Percentiles rank a stretch among this genome's conserved stretches.
Conservation (phyloP, 1,140 invertebrate species). For the Hyphantria cunea region DNA sequence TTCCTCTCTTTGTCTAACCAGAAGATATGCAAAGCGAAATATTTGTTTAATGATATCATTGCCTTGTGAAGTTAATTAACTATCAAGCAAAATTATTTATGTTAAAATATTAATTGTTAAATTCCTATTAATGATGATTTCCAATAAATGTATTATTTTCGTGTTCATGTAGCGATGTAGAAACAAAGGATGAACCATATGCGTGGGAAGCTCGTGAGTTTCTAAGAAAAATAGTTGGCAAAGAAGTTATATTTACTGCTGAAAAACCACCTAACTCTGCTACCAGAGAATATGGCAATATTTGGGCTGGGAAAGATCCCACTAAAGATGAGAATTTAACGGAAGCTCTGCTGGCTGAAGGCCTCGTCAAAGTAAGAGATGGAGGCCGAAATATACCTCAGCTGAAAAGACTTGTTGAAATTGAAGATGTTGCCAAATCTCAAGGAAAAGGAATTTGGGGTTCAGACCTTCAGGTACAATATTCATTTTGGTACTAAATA, state of each 20-base stretch:
- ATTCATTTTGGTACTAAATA: background rate
- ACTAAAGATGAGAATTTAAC: constrained; percentile 92
- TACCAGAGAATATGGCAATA: constrained; percentile 91
- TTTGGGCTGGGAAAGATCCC: constrained; percentile 93
- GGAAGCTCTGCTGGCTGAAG: constrained; percentile 93
- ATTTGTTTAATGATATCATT: background rate
- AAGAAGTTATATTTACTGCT: constrained; percentile 91
- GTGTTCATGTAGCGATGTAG: constrained; percentile 83
- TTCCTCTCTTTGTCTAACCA: background rate
- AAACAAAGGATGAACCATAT: constrained; percentile 92
- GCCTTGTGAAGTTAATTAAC: background rate
- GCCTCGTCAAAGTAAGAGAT: constrained; percentile 91
- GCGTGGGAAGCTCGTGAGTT: constrained; percentile 98
- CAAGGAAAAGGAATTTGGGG: constrained; percentile 94
- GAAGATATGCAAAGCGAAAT: background rate
- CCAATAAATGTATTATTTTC: background rate
- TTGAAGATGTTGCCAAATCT: constrained; percentile 95
- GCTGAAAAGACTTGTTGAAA: constrained; percentile 87
- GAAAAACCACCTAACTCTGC: constrained; percentile 88
- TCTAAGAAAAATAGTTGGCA: constrained; percentile 94
- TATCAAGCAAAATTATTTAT: constrained; percentile 1
- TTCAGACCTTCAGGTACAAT: constrained; percentile 60
- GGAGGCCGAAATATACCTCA: constrained; percentile 86
- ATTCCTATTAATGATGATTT: too few relatives aligned
- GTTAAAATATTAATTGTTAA: background rate